Evolutionary conservation across 2,888 invertebrate species (phyloP), one percentile per base, ranked within the genome.

Genomic region (Himalopsyche japonica): DNA sequence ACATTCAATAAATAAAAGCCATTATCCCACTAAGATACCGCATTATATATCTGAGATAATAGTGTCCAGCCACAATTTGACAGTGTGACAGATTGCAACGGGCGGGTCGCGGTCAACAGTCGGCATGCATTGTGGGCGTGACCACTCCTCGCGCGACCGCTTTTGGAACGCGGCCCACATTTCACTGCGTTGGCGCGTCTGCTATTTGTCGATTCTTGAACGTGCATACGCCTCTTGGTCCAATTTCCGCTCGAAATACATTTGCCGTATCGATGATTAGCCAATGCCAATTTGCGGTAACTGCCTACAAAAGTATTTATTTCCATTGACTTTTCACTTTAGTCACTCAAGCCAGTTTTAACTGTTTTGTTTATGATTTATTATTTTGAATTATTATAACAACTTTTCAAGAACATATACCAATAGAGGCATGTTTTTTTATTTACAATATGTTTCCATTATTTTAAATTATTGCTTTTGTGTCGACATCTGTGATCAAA

Each of bases 131-230:
- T 15, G 76, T 47, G 82, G 82, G 82, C 82, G 82, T 77, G 30
- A 24, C 70, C 78, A 48, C 32, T 77, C 34, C 30, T 27, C 34
- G 32, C 34, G 32, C 76, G 77, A 37, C 82, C 78, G 57, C 49
- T 49, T 48, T 77, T 82, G 82, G 82, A 82, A 48, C 82, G 24
- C 82, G 78, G 82, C 82, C 82, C 77, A 77, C 57, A 64, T 57
- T 57, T 57, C 57, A 5, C 7, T 57, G 57, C 20, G 57, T 57
- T 57, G 57, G 57, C 57, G 57, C 57, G 57, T 57, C 20, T 57
- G 57, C 57, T 57, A 57, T 57, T 57, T 57, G 57, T 57, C 57
- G 57, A 57, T 57, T 57, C 20, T 20, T 57, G 20, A 57, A 24
- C 57, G 20, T 57, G 24, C 57, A 20, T 57, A 57, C 57, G 57